A percentile compares a stretch with the other conserved stretches of the same genome.
phyloP scores from a whole-genome alignment of 2,113 vertebrate species.

The Hippocampus zosterae region DNA sequence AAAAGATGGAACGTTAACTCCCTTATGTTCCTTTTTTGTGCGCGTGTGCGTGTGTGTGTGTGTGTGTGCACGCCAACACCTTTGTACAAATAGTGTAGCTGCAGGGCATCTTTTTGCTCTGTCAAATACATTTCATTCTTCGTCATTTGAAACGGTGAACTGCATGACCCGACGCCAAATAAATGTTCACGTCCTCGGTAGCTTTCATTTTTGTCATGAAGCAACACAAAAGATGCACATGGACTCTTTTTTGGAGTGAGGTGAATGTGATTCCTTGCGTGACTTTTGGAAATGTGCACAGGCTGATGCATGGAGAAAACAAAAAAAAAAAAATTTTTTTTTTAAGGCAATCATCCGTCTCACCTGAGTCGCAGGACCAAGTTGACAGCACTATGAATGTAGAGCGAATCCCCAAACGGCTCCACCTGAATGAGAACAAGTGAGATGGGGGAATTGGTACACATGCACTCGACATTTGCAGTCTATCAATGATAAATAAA shows the following conservation, averaged over 20 bases:
- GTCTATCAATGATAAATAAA: neutral
- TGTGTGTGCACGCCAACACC: too few relatives aligned
- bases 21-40: neutral
- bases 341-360: conserved; percentile 47
- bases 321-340: neutral
- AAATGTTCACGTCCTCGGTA: neutral
- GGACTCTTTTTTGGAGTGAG: neutral
- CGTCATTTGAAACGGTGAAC: neutral
- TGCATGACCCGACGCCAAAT: neutral
- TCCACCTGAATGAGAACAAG: conserved; percentile 73
- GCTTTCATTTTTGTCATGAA: neutral
- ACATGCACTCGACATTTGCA: neutral
- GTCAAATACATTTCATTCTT: neutral
- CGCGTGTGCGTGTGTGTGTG: too few relatives aligned
- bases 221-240: neutral
- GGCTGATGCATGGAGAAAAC: neutral
- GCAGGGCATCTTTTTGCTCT: neutral
- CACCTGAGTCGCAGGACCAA: conserved; percentile 96
- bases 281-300: neutral
- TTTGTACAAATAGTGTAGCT: neutral
- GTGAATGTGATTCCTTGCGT: neutral
- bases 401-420: conserved; percentile 73
- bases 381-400: conserved; percentile 83
- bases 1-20: neutral
- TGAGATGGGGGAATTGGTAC: conserved; percentile 14